A percentile compares a stretch with the other conserved stretches of the same genome.
phyloP scores from a whole-genome alignment of 1,140 invertebrate genomes.

The Apis dorsata region DNA sequence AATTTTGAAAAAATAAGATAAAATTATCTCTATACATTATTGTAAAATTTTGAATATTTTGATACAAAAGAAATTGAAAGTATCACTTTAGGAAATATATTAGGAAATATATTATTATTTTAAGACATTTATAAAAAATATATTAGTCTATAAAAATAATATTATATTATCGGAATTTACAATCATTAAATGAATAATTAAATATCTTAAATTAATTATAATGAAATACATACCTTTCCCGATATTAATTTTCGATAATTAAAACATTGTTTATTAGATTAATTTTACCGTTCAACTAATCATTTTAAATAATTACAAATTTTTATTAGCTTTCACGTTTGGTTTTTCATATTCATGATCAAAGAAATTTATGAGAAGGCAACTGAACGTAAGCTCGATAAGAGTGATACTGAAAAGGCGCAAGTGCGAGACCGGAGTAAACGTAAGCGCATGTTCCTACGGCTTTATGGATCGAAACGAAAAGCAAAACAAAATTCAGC shows the following conservation, averaged over 20 bases:
- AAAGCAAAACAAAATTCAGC: not conserved
- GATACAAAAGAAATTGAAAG: not conserved
- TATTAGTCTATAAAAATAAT: not conserved
- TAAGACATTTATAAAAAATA: not conserved
- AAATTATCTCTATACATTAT: not conserved
- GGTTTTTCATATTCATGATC: not conserved
- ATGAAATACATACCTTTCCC: not conserved
- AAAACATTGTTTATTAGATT: not conserved
- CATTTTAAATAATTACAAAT: not conserved
- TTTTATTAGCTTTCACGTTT: not conserved
- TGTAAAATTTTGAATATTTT: not conserved
- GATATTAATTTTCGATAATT: not conserved
- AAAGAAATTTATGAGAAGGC: not conserved
- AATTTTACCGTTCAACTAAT: not conserved
- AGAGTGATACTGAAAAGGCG: not conserved
- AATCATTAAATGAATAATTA: not conserved
- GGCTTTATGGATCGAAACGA: conserved; percentile 39
- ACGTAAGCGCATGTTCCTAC: conserved; percentile 18
- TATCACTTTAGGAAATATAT: not conserved
- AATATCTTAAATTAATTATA: not conserved
- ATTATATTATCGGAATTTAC: not conserved
- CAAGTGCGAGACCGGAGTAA: not conserved
- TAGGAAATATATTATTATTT: not conserved
- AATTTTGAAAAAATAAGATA: not conserved
- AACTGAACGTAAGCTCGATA: not conserved